Evolutionary conservation across 2,888 invertebrate genomes (phyloP).

Genomic region (Alviniconcha strummeri): DNA sequence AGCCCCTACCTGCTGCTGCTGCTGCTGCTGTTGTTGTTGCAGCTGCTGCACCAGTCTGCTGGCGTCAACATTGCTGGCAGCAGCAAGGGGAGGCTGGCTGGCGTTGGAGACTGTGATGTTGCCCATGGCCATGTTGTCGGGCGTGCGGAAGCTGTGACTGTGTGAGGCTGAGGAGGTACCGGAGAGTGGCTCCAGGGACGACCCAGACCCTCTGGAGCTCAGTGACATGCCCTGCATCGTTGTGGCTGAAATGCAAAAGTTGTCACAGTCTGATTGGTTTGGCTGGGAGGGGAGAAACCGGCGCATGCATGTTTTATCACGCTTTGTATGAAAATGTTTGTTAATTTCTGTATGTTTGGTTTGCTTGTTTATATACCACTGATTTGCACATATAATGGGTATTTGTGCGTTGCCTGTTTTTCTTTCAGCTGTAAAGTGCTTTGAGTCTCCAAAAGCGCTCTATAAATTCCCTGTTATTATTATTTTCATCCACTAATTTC

Average conservation of each 20-base stretch:
- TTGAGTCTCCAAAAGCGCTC: too few relatives aligned
- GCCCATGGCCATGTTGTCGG: constrained; percentile 50
- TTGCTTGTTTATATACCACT: too few relatives aligned
- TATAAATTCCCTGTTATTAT: too few relatives aligned
- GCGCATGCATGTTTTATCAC: too few relatives aligned
- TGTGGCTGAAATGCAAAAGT: background rate
- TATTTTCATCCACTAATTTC: too few relatives aligned
- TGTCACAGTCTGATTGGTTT: too few relatives aligned
- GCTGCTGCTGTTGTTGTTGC: constrained; percentile 44
- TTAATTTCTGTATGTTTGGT: too few relatives aligned
- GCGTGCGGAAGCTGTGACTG: constrained; percentile 39
- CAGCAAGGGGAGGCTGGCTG: constrained; percentile 27
- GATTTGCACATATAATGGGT: too few relatives aligned
- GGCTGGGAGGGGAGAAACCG: too few relatives aligned
- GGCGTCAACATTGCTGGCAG: constrained; percentile 35
- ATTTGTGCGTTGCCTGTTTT: too few relatives aligned
- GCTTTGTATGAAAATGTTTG: too few relatives aligned
- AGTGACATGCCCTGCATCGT: constrained; percentile 18
- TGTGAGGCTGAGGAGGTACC: constrained; percentile 30
- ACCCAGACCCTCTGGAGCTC: constrained; percentile 28
- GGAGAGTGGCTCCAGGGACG: constrained; percentile 28
- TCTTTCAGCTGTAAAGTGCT: too few relatives aligned
- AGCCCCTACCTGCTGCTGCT: constrained; percentile 30
- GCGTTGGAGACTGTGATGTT: constrained; percentile 43
- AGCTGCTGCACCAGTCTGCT: constrained; percentile 39